Evolutionary conservation across 2,113 vertebrate species (phyloP), one percentile per base, ranked within the genome.

Genomic region (Haemorhous mexicanus): DNA sequence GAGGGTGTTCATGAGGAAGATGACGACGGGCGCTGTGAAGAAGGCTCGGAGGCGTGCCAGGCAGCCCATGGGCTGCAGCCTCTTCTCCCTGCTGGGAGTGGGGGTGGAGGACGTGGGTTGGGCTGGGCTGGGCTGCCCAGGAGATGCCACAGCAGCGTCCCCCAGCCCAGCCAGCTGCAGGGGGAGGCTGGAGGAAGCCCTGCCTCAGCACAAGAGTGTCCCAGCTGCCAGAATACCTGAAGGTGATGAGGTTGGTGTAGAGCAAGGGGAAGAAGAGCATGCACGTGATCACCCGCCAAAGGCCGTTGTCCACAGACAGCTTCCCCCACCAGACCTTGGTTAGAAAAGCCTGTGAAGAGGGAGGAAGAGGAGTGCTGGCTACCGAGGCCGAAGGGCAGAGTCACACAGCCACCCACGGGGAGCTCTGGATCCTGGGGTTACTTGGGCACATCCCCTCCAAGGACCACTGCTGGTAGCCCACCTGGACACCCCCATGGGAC

Each of bases 271-370:
- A 98, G 95, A 97, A 97, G 52, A 99, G 58, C 98, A 99, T 98
- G 94, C 99, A 99, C 7, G 96, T 27, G 5, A 99, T 85, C 32
- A 99, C 96, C 50, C 95, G 96, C 98, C 99, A 99, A 14, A 98
- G 97, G 20, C 98, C 96, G 0, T 98, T 99, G 94, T 99, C 98
- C 87, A 99, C 98, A 0, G 98, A 98, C 58, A 99, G 98, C 96
- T 99, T 98, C 6, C 99, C 99, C 98, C 98, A 99, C 99, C 99
- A 99, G 95, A 99, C 99, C 97, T 98, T 98, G 88, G 99, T 99
- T 82, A 99, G 97, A 72, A 99, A 98, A 92, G 98, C 98, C 99
- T 99, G 92, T 2, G 87, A 92, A 44, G n/a, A 24, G 41, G 39
- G 43, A 52, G 24, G 13, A 72, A 43, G 63, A 66, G n/a, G 32